Base-by-base conservation (phyloP, 2,113 vertebrate species). In the Abramis brama region DNA sequence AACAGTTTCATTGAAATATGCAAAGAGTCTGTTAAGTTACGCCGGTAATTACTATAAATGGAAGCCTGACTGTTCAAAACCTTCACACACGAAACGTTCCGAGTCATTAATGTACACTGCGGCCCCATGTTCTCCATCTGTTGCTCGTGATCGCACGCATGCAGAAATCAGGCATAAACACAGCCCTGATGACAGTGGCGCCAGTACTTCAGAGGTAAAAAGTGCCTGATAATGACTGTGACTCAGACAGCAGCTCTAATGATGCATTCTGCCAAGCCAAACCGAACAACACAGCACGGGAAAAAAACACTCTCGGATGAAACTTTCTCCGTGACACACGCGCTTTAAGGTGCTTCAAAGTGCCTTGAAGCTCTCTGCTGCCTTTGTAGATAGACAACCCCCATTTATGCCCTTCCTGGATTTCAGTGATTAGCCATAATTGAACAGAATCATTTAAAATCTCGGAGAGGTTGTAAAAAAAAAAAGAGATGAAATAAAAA, bases 11-110 rank as follows among this genome's bases (percentile, higher is more conserved):
- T 52, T 30, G 80, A 68, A 83, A 55, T 36, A 85, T 78, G 50
- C 85, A 52, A 55, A 62, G 84, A 74, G 87, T 79, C 79, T 86
- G 74, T 86, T 85, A 86, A 76, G 52, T 76, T 78, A 77, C 19
- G 21, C 70, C 19, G 23, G 30, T 64, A 86, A 82, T 71, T 76
- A 70, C 82, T 52, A 50, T 81, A 85, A 82, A 74, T 74, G 74
- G 64, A 64, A 7, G 85, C 21, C 70, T 33, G 82, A 64, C 71
- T 50, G n/a, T 74, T 83, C 50, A 64, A 83, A 78, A 77, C 30
- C 62, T 79, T 83, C 62, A 90, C 89, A 91, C 88, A 89, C 71
- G 86, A 91, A 92, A 92, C 86, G 89, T 90, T 87, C 88, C 79
- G 73, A 90, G 92, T 91, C 93, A 94, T 92, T 88, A 82, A 75